phyloP scores from a whole-genome alignment of 2,113 vertebrate genomes.

The Xenopus borealis region DNA sequence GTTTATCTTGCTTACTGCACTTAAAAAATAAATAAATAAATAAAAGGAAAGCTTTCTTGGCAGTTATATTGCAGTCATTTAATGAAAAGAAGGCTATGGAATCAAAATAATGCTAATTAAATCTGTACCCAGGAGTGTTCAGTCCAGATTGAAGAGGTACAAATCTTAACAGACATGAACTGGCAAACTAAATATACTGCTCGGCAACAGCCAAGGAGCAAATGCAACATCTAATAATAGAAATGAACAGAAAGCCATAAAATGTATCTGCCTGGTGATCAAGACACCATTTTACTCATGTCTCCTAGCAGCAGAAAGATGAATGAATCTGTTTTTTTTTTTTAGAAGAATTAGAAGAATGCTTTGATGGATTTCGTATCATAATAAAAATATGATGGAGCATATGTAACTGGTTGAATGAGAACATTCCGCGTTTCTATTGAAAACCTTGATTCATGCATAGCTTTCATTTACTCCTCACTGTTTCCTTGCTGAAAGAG shows the following conservation, averaged over 20 bases:
- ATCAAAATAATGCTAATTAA: too few species aligned
- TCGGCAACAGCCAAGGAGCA: conserved; percentile 31
- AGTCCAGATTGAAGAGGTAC: background rate
- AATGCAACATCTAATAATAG: conserved; percentile 26
- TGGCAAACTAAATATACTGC: background rate
- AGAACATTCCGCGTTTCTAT: too few species aligned
- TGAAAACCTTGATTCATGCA: too few species aligned
- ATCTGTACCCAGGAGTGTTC: too few species aligned
- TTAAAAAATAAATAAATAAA: too few species aligned
- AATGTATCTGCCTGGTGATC: background rate
- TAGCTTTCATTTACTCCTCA: too few species aligned
- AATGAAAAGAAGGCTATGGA: too few species aligned
- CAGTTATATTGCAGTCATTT: too few species aligned
- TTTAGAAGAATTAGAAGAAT: conserved; percentile 1
- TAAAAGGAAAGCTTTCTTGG: too few species aligned
- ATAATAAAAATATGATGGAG: background rate
- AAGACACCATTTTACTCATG: background rate
- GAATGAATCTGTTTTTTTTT: background rate
- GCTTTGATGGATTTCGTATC: background rate
- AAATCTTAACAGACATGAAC: background rate
- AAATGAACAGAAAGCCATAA: conserved; percentile 33
- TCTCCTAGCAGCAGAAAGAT: conserved; percentile 35
- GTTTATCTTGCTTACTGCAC: too few species aligned
- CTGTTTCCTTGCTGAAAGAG: too few species aligned
- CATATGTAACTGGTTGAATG: background rate